Evolutionary conservation across 2,888 invertebrate species (phyloP), one percentile per base, ranked within the genome.

Genomic region (Dryocosmus kuriphilus): DNA sequence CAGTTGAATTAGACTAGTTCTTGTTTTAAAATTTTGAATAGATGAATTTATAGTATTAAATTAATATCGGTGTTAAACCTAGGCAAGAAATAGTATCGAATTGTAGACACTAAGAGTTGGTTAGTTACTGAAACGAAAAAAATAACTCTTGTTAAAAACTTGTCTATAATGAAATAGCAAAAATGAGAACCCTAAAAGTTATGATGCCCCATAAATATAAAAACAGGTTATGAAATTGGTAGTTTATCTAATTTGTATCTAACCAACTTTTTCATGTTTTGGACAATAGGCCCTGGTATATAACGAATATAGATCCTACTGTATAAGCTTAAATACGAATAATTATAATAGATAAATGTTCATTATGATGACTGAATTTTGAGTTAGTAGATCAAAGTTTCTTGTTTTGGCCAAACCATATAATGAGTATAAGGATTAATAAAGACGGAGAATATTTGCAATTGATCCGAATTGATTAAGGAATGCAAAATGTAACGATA

Each of bases 1-100:
- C 30, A 51, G 11, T 30, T 71, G 71, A 71, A 16, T 30, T 67
- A 46, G 11, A n/a, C n/a, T 51, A 71, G n/a, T 71, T 51, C n/a
- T n/a, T 51, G 51, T 71, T 71, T 71, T n/a, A 32, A 46, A 71
- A 46, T 71, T 71, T 51, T 30, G 32, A 27, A 51, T 30, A 71
- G 30, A 32, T 51, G 14, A 46, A 67, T 30, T 71, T 71, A 51
- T n/a, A 46, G 32, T 51, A 71, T 71, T 51, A 71, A 32, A 71
- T 51, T n/a, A 71, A 46, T 51, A 57, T 27, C 14, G 27, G 14
- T 24, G 41, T 71, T 71, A 51, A 71, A 51, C 51, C n/a, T 46
- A 30, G 11, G 32, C 30, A 67, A 67, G 24, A 27, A 67, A 63
- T 22, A 63, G 22, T 41, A 41, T 19, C 46, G 65, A 6, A 46